phyloP scores from a whole-genome alignment of 2,888 invertebrate genomes.

The Oscheius myriophilus region DNA sequence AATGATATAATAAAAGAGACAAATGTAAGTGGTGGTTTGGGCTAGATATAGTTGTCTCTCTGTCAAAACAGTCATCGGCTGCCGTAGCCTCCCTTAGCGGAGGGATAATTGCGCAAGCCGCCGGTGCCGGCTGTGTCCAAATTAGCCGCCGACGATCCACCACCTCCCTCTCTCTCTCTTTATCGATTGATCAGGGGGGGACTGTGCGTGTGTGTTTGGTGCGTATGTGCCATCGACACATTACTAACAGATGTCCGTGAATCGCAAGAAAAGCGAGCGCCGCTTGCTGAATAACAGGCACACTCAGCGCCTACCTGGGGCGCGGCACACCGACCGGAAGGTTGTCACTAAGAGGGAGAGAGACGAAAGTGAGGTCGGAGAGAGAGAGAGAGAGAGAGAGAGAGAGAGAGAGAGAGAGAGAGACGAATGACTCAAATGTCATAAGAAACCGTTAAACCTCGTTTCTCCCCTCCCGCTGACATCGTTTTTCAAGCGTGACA shows the following conservation, averaged over 20 bases:
- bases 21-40: too few species aligned
- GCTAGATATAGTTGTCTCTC: too few species aligned
- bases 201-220: constrained; percentile 6
- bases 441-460: too few species aligned
- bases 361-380: not conserved
- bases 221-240: constrained; percentile 11
- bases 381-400: not conserved
- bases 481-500: too few species aligned
- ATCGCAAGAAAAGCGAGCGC: not conserved
- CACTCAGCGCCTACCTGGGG: not conserved
- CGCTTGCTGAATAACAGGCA: not conserved
- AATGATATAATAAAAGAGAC: too few species aligned
- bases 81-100: not conserved
- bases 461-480: too few species aligned
- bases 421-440: too few species aligned
- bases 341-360: not conserved
- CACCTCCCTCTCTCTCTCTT: too few species aligned
- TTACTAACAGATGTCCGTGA: constrained; percentile 24
- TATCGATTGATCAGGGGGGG: not conserved
- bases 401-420: too few species aligned
- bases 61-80: too few species aligned
- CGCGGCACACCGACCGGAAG: too few species aligned
- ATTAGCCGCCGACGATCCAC: too few species aligned
- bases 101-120: constrained; percentile 1
- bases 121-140: constrained; percentile 11